These are phyloP conservation scores for Aplodontia rufa DNA, from an alignment of 2,113 vertebrate genomes.

Conservation along the genomic window DNA sequence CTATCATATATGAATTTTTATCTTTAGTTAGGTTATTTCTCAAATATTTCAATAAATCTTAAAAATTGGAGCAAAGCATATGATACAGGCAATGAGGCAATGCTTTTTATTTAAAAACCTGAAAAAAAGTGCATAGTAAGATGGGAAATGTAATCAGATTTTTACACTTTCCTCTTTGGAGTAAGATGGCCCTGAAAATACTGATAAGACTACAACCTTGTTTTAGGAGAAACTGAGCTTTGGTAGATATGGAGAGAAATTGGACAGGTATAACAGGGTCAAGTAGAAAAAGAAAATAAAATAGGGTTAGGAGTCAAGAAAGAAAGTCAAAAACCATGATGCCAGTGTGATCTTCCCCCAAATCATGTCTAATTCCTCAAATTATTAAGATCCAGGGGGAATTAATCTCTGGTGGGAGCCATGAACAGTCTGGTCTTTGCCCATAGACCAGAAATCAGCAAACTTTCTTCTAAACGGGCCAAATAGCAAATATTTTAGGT, in stretches of 20 bases:
- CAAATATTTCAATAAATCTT: constrained; percentile 39
- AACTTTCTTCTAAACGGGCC: not conserved
- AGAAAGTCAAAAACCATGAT: not conserved
- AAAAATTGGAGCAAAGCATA: not conserved
- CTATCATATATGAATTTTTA: not conserved
- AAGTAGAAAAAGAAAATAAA: not conserved
- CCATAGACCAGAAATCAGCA: not conserved
- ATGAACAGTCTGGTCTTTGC: not conserved
- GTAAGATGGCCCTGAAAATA: not conserved
- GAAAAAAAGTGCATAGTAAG: not conserved
- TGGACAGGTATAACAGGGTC: not conserved
- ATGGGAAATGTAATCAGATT: not conserved
- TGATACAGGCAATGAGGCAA: not conserved
- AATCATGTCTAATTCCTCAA: not conserved
- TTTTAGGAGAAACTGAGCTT: not conserved
- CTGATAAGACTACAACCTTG: not conserved
- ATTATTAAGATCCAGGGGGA: not conserved
- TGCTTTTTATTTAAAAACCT: not conserved
- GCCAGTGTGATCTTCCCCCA: not conserved
- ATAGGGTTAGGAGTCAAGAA: not conserved
- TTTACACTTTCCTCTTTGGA: not conserved
- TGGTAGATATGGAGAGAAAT: not conserved
- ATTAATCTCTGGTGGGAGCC: not conserved
- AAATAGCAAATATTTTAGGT: not conserved
- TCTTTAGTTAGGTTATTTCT: not conserved